phyloP scores from a whole-genome alignment of 2,113 vertebrate genomes.

The Malaclemys terrapin region DNA sequence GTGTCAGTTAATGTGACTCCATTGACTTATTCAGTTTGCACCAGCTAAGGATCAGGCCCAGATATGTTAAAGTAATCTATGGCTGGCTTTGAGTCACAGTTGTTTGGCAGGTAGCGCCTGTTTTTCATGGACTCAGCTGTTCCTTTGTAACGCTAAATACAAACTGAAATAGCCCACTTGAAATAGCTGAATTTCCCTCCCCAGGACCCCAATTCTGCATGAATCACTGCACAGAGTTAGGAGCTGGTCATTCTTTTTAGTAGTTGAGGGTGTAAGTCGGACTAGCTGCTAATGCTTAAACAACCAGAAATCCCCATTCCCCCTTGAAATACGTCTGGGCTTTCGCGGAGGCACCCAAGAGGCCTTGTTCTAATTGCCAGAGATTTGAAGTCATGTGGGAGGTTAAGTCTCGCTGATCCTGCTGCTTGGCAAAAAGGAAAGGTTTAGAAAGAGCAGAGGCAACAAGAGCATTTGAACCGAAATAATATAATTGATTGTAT shows the following conservation, averaged over 20 bases:
- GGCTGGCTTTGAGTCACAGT: neutral
- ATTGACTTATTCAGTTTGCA: neutral
- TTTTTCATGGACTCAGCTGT: neutral
- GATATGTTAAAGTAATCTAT: neutral
- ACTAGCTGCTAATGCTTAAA: neutral
- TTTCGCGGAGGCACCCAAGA: neutral
- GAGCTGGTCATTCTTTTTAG: neutral
- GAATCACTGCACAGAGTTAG: neutral
- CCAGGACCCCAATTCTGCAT: neutral
- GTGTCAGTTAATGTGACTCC: neutral
- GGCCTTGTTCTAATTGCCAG: neutral
- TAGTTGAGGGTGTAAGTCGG: neutral
- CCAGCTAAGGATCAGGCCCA: neutral
- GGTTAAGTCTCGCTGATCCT: slow-evolving; percentile 45
- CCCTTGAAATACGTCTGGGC: rapidly evolving
- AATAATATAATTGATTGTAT: neutral
- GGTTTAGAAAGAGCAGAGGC: neutral
- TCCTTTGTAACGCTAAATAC: rapidly evolving
- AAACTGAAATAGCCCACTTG: neutral
- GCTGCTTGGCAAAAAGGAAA: neutral
- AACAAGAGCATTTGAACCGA: neutral
- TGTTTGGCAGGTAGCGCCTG: neutral
- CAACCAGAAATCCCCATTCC: neutral
- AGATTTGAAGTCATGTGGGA: slow-evolving; percentile 8
- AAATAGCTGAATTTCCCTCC: neutral